A percentile compares a stretch with the other conserved stretches of the same genome.
Conservation (phyloP, 2,888 invertebrate genomes). For the Troides helena region DNA sequence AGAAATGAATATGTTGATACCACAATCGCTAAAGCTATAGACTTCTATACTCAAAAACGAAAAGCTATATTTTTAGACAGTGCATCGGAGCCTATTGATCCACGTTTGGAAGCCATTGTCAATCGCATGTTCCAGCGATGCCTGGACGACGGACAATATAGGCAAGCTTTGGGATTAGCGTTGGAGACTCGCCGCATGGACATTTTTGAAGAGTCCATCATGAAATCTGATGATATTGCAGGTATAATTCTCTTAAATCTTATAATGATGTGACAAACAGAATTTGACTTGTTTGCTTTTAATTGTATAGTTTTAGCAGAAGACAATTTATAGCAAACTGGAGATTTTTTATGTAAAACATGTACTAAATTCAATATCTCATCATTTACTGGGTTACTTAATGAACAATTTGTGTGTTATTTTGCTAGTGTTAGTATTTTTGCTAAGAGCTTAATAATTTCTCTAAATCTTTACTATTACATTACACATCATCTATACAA, state of each 20-base stretch:
- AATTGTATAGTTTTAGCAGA: too few relatives aligned
- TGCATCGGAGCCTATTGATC: conserved; percentile 85
- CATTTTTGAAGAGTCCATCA: conserved; percentile 95
- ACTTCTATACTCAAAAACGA: conserved; percentile 95
- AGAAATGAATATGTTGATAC: conserved; percentile 98
- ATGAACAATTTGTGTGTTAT: too few relatives aligned
- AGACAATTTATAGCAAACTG: too few relatives aligned
- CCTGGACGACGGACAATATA: conserved; percentile 95
- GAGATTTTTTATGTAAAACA: too few relatives aligned
- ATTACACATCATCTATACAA: too few relatives aligned
- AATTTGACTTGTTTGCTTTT: too few relatives aligned
- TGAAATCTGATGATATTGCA: conserved; percentile 93
- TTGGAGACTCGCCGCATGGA: conserved; percentile 98
- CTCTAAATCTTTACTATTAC: too few relatives aligned
- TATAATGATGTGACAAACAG: background rate
- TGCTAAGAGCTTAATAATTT: too few relatives aligned
- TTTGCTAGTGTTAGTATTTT: too few relatives aligned
- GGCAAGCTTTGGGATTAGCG: conserved; percentile 97
- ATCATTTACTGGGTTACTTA: too few relatives aligned
- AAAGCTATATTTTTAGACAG: conserved; percentile 86
- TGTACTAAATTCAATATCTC: too few relatives aligned
- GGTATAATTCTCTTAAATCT: conserved; percentile 51
- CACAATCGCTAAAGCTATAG: conserved; percentile 98
- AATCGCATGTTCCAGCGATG: conserved; percentile 98
- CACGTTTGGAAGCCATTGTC: conserved; percentile 94